Evolutionary conservation across 2,888 invertebrate genomes (phyloP), one percentile per base, ranked within the genome.

Genomic region (Dryococelus australis): DNA sequence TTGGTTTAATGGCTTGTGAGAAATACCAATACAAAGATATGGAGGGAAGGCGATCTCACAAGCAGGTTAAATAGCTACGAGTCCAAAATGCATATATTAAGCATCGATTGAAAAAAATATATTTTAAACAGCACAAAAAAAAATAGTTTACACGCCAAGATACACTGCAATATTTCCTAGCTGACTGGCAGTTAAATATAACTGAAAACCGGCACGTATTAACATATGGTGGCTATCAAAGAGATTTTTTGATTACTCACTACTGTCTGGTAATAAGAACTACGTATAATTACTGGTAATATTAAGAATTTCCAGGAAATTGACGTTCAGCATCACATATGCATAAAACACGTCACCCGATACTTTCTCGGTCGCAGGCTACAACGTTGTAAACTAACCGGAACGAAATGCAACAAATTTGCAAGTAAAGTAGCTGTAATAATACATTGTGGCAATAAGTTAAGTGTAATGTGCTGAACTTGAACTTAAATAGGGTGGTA

Each of bases 341-440:
- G 65, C 20, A 20, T 6, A 65, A 65, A 65, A 20, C 24, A 65
- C 20, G 24, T 6, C 16, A 65, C 16, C 65, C 65, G 16, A 5
- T 65, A 8, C 16, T 16, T 65, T 5, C 65, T 16, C 16, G 20
- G 5, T 65, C 16, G 65, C 16, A 24, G 20, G 24, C 24, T 24
- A 65, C 65, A 65, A 65, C 65, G 65, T 65, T 20, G 65, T 12
- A 65, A 65, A 65, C 65, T 65, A 65, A 24, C 16, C 16, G 65
- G 20, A 65, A 65, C 65, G 65, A 24, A 65, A 16, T n/a, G 65
- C 65, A 65, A 65, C 65, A 65, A 65, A 65, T 65, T 65, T 65
- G 65, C 65, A 65, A 65, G 65, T 65, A 65, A 65, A 65, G 65
- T 65, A 65, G 65, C 12, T 65, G 24, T 65, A 65, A 65, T 65